Conservation (phyloP, 2,888 invertebrate species). For the Trichogramma dendrolimi region DNA sequence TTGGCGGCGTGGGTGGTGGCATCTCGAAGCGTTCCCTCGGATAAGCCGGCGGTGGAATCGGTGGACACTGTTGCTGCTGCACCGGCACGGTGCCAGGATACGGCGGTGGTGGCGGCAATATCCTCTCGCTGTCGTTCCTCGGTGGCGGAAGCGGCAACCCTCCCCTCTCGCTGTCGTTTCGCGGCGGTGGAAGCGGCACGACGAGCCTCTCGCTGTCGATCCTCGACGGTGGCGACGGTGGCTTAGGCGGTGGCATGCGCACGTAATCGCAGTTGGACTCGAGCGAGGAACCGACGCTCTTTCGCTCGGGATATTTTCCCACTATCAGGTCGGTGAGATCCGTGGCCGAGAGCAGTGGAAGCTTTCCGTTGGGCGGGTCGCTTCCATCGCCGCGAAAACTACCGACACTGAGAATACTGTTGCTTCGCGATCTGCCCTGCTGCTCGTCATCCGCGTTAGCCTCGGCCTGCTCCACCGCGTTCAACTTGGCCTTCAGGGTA, state of each 20-base stretch:
- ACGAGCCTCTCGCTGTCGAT: conserved; percentile 20
- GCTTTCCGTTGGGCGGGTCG: conserved; percentile 73
- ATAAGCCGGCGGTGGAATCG: conserved; percentile 51
- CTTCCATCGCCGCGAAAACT: conserved; percentile 87
- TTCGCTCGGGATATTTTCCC: conserved; percentile 71
- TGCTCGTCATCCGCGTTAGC: conserved; percentile 19
- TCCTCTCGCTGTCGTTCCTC: conserved; percentile 6
- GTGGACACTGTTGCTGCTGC: conserved; percentile 54
- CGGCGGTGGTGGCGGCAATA: conserved; percentile 56
- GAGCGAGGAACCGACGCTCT: conserved; percentile 78
- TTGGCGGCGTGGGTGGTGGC: conserved; percentile 49
- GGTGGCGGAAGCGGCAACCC: conserved; percentile 17
- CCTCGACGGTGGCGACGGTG: conserved; percentile 61
- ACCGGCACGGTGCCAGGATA: conserved; percentile 64
- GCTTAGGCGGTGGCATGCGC: conserved; percentile 63
- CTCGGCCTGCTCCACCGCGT: background rate
- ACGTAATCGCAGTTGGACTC: conserved; percentile 90
- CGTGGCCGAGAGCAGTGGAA: conserved; percentile 73
- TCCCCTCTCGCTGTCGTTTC: conserved; percentile 36
- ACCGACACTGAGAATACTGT: conserved; percentile 75
- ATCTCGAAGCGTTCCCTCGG: conserved; percentile 48
- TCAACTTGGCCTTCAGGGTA: conserved; percentile 25
- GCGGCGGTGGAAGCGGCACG: conserved; percentile 57
- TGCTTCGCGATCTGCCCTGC: conserved; percentile 54
- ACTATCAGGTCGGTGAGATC: conserved; percentile 81